Evolutionary conservation across 2,888 invertebrate species (phyloP), one percentile per base, ranked within the genome.

Genomic region (Pardosa pseudoannulata): DNA sequence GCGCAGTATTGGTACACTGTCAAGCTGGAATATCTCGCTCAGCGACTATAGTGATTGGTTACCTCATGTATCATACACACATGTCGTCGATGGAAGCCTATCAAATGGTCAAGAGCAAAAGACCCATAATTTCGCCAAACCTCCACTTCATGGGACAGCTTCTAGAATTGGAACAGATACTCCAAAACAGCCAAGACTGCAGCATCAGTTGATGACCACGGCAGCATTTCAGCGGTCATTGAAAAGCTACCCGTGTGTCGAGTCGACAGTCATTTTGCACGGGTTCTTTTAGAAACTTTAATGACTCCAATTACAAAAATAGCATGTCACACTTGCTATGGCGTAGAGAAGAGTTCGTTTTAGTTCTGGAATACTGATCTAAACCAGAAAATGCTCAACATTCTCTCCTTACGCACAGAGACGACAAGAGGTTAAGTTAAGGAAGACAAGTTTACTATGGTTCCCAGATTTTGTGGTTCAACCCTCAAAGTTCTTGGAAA

Each of bases 11-110:
- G 91, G 95, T 98, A 87, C 98, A 98, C 92, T 98, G 98, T 92
- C 98, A 98, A 91, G 98, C 97, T 73, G 98, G 98, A 74, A 96
- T 98, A 72, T 98, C 97, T 79, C 94, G 98, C 89, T 97, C 97
- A 89, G 97, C 98, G 88, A 98, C 98, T 88, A 94, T 98, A 91
- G 97, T 97, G 91, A 97, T 98, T 91, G 97, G 98, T 71, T 98
- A 96, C 93, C 94, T 98, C 90, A 97, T 98, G 96, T 95, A 96
- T 90, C 95, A 96, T 92, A 95, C 95, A 91, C 94, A 94, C 87
- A 92, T 97, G 91, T 94, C 95, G 50, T 96, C 96, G 93, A 94
- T 96, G 65, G 96, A 98, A 91, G 97, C 97, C 0, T 97, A 95
- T 92, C 94, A 95, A 90, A 94, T 95, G 91, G 98, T 98, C 80